phyloP scores from a whole-genome alignment of 2,888 invertebrate species.

The Euspilapteryx auroguttella region DNA sequence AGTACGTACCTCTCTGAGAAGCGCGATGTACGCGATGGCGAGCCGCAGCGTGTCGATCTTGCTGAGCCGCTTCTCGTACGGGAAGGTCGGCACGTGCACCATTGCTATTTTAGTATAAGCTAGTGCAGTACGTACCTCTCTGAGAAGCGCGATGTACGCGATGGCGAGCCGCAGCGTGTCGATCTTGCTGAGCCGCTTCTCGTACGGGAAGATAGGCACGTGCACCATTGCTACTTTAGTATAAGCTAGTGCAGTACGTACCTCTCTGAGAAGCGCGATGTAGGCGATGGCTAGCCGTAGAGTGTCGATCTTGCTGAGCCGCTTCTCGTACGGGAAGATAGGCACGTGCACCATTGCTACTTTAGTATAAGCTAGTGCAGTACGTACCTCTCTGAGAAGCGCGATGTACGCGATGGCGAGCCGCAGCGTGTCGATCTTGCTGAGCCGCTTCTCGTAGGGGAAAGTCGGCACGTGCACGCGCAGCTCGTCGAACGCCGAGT shows the following conservation, averaged over 20 bases:
- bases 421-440: conserved; percentile 99
- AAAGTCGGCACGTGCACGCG: conserved; percentile 98
- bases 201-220: conserved; percentile 99
- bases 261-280: conserved; percentile 93
- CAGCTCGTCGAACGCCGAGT: conserved; percentile 98
- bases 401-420: conserved; percentile 98
- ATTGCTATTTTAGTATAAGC: too few relatives aligned
- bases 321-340: conserved; percentile 98
- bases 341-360: too few relatives aligned
- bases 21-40: conserved; percentile 96
- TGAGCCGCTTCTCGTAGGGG: conserved; percentile 96
- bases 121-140: too few relatives aligned
- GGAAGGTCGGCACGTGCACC: conserved; percentile 99
- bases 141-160: conserved; percentile 95
- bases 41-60: conserved; percentile 97
- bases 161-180: conserved; percentile 96
- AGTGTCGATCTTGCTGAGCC: conserved; percentile 98
- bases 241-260: too few relatives aligned
- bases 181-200: conserved; percentile 97
- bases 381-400: too few relatives aligned
- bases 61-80: conserved; percentile 96
- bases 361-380: too few relatives aligned
- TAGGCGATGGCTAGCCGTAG: conserved; percentile 95
- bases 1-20: too few relatives aligned
- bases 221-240: too few relatives aligned